Conservation (phyloP, 2,113 vertebrate species). For the Falcunculus frontatus region DNA sequence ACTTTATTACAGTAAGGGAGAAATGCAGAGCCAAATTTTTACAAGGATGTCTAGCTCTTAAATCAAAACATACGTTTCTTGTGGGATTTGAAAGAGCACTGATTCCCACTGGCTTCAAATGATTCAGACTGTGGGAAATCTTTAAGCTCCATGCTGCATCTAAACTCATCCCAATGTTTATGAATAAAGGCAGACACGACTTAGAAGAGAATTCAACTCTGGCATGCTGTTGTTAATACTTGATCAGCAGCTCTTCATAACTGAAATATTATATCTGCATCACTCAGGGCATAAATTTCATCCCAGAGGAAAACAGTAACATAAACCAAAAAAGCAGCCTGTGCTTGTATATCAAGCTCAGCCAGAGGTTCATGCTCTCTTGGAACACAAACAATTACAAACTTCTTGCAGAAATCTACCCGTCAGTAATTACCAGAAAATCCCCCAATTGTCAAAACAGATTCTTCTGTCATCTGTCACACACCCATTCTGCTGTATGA, state of each 20-base stretch:
- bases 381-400: neutral
- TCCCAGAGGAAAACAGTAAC: neutral
- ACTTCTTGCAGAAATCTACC: neutral
- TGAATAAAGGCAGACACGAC: neutral
- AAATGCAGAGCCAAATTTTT: neutral
- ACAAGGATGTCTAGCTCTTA: neutral
- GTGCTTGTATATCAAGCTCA: neutral
- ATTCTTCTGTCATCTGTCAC: neutral
- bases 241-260: neutral
- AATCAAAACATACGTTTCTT: neutral
- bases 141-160: neutral
- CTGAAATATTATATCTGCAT: neutral
- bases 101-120: neutral
- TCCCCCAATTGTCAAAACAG: neutral
- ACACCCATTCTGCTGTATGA: neutral
- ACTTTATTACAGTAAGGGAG: neutral
- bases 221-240: accelerated
- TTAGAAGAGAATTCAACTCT: neutral
- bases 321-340: neutral
- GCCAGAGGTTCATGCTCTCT: neutral
- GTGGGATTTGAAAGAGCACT: neutral
- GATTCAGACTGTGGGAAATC: conserved; percentile 6
- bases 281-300: neutral
- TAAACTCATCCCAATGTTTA: neutral
- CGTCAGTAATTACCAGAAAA: neutral